These are phyloP conservation scores for Drosophila mauritiana DNA, from an alignment of 1,140 invertebrate genomes.

Conservation along the genomic window DNA sequence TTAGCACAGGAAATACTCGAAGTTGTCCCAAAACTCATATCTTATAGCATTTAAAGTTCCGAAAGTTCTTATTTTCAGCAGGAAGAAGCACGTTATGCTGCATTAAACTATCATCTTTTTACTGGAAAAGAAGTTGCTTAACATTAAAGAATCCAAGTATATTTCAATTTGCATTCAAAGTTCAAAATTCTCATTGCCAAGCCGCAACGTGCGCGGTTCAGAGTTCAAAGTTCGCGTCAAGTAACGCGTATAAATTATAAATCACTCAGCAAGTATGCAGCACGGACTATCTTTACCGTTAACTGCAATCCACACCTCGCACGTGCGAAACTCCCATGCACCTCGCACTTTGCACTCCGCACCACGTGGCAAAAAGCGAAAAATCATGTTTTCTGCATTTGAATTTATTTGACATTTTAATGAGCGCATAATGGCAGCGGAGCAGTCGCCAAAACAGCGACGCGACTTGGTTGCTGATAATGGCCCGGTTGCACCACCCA, in stretches of 20 bases:
- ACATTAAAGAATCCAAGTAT: conserved; percentile 1
- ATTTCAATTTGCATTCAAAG: conserved; percentile 1
- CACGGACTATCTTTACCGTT: conserved; percentile 36
- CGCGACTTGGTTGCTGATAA: conserved; percentile 46
- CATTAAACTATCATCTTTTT: conserved; percentile 1
- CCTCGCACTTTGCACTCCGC: background rate
- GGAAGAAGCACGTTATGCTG: conserved; percentile 3
- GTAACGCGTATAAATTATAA: conserved; percentile 49
- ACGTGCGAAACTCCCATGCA: conserved; percentile 15
- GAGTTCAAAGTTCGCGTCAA: conserved; percentile 68
- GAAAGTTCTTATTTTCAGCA: background rate
- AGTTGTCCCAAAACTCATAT: conserved; percentile 7
- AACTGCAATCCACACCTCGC: conserved; percentile 53
- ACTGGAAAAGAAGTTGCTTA: background rate
- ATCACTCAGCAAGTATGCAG: conserved; percentile 30
- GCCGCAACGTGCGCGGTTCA: conserved; percentile 36
- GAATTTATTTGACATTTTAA: conserved; percentile 83
- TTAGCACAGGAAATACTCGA: background rate
- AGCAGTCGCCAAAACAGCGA: conserved; percentile 26
- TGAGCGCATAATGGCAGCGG: conserved; percentile 72
- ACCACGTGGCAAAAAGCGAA: conserved; percentile 22
- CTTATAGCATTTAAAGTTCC: background rate
- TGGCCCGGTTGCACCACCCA: conserved; percentile 33
- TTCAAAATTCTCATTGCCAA: conserved; percentile 2
- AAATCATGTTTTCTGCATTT: conserved; percentile 71